These are phyloP conservation scores for Morpho achilles DNA, from an alignment of 2,888 invertebrate genomes.

Conservation along the genomic window DNA sequence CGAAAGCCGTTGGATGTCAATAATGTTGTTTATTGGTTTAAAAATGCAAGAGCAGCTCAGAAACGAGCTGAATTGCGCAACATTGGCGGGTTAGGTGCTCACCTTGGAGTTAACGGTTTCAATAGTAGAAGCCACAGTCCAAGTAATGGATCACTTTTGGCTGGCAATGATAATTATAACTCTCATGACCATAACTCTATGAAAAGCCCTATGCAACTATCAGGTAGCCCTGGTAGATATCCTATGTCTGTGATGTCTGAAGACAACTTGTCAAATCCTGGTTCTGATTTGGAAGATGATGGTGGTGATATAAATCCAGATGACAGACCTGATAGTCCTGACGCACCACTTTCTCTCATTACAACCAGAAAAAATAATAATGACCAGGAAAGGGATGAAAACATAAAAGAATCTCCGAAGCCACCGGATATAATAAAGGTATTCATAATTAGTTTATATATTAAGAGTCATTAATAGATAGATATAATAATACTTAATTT, in stretches of 20 bases:
- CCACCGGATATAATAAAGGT: conserved; percentile 76
- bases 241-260: conserved; percentile 83
- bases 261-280: conserved; percentile 82
- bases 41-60: conserved; percentile 97
- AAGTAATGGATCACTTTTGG: conserved; percentile 80
- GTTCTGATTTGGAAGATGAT: conserved; percentile 85
- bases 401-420: conserved; percentile 73
- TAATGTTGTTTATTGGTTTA: conserved; percentile 98
- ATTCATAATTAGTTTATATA: not conserved
- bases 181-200: conserved; percentile 78
- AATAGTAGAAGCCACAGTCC: conserved; percentile 82
- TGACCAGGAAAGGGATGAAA: conserved; percentile 59
- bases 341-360: conserved; percentile 84
- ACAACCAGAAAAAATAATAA: conserved; percentile 78
- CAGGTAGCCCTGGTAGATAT: conserved; percentile 76
- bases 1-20: conserved; percentile 96
- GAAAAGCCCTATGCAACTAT: conserved; percentile 81
- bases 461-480: not conserved
- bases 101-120: conserved; percentile 81
- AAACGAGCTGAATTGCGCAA: conserved; percentile 91
- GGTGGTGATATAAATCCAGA: conserved; percentile 74
- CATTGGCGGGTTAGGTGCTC: conserved; percentile 79
- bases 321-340: conserved; percentile 82
- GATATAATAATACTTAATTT: not conserved
- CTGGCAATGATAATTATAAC: conserved; percentile 78